Base-by-base conservation (phyloP, 2,113 vertebrate species). In the Phylloscopus trochilus region DNA sequence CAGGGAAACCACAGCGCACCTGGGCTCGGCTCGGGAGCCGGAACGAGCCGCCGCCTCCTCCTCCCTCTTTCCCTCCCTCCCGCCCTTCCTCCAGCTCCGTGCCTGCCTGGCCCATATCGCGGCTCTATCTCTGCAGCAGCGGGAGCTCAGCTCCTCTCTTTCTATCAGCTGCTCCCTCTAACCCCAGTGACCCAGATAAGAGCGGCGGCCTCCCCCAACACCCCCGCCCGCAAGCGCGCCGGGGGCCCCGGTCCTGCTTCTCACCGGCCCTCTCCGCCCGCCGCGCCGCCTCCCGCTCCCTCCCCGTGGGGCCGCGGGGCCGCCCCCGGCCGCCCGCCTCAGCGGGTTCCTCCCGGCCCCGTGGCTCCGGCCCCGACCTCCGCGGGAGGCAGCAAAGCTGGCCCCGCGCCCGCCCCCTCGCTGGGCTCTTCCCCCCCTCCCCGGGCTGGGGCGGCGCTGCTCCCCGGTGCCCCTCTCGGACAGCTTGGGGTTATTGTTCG, bases 161-260 rank as follows among this genome's bases (percentile, higher is more conserved):
- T 84, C 14, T 55, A 79, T 59, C 77, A 83, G 72, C 60, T 78
- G 69, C 84, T 93, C 84, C 56, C 33, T 66, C 87, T 87, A 55
- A 93, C 95, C 33, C 31, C 88, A 74, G 79, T 95, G 94, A 92
- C 95, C 94, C 93, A 95, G 87, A 92, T 94, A 86, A 91, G 75
- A 51, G 58, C 59, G 21, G 51, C 46, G 23, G 77, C 73, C 82
- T 55, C n/a, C 15, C 47, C 41, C 13, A 9, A 23, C 28, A 6
- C 15, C 33, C n/a, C 60, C 49, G 27, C 56, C 73, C 37, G 5
- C 53, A 43, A 41, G 15, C 68, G 16, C 52, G 31, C 44, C 28
- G 73, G 44, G 62, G 81, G 26, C 82, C 81, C 64, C 63, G 39
- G 37, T n/a, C 24, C 24, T 30, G 66, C 46, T 63, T 58, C 70